A percentile compares a stretch with the other conserved stretches of the same genome.
Conservation (phyloP, 2,113 vertebrate genomes). For the Ceyx margarethae region DNA sequence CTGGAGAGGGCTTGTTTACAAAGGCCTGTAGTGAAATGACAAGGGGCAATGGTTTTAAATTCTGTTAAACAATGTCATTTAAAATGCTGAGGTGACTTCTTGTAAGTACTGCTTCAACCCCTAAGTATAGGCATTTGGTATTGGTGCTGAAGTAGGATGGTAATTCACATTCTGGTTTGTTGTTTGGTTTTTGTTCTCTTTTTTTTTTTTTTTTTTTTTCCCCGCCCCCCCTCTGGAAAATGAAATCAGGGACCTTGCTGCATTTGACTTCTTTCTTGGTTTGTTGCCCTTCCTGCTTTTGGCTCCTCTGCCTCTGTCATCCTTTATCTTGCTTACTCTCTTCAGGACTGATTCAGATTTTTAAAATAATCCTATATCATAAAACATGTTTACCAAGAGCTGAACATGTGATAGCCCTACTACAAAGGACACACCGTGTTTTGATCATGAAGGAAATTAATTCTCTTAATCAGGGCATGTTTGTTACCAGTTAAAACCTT, state of each 20-base stretch:
- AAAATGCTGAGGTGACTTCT: background rate
- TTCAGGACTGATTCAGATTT: background rate
- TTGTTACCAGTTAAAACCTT: constrained; percentile 28
- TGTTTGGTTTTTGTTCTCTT: too few relatives aligned
- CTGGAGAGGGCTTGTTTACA: too few relatives aligned
- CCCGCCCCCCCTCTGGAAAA: too few relatives aligned
- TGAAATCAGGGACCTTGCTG: background rate
- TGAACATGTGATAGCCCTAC: background rate
- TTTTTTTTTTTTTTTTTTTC: too few relatives aligned
- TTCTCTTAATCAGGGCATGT: constrained; percentile 11
- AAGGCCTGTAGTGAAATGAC: too few relatives aligned
- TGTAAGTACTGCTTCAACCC: background rate
- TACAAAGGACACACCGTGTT: background rate
- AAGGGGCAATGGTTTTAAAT: too few relatives aligned
- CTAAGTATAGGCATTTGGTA: background rate
- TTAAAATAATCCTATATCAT: background rate
- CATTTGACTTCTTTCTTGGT: background rate
- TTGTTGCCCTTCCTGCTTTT: background rate
- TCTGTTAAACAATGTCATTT: too few relatives aligned
- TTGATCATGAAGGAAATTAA: constrained; percentile 45
- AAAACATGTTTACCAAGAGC: background rate
- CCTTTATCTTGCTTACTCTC: background rate
- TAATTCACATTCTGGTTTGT: background rate
- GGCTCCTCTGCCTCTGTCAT: background rate
- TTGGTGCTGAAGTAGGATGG: background rate